Evolutionary conservation across 2,113 vertebrate species (phyloP).

Genomic region (Xyliphius kryptos): DNA sequence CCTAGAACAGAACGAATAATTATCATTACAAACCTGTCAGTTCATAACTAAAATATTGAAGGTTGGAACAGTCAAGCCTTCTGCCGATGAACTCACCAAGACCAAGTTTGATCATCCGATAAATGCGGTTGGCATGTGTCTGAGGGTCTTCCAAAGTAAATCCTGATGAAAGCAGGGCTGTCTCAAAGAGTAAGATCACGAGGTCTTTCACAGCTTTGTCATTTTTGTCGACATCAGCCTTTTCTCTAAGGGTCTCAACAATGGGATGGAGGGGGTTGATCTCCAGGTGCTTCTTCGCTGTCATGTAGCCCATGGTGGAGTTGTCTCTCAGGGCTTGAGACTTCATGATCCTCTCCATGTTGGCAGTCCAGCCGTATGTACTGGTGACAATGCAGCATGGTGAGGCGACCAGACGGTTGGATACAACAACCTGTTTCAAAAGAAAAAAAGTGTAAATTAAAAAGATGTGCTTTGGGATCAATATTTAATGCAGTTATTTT

Average conservation of each 20-base stretch:
- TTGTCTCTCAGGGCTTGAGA: constrained; percentile 72
- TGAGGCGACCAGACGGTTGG: constrained; percentile 69
- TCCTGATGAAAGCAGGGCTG: constrained; percentile 69
- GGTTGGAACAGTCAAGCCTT: no score
- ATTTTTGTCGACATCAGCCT: constrained; percentile 72
- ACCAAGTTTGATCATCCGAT: constrained; percentile 77
- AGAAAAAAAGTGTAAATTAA: background rate
- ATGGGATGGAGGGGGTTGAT: constrained; percentile 72
- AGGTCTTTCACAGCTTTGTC: constrained; percentile 75
- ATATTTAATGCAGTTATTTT: background rate
- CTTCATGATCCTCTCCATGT: constrained; percentile 81
- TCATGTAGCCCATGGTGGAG: constrained; percentile 77
- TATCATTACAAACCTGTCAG: background rate
- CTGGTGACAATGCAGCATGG: constrained; percentile 77
- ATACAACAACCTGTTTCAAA: constrained; percentile 56
- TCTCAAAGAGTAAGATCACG: constrained; percentile 72
- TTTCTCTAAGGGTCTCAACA: constrained; percentile 66
- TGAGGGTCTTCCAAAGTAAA: constrained; percentile 75
- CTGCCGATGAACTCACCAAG: constrained; percentile 57
- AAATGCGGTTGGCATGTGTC: constrained; percentile 74
- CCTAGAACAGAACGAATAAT: constrained; percentile 48
- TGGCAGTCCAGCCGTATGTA: constrained; percentile 75
- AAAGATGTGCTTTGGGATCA: background rate
- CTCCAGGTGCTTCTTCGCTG: constrained; percentile 74
- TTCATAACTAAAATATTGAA: no score